phyloP scores from a whole-genome alignment of 2,888 invertebrate species.

The Drosophila emarginata region DNA sequence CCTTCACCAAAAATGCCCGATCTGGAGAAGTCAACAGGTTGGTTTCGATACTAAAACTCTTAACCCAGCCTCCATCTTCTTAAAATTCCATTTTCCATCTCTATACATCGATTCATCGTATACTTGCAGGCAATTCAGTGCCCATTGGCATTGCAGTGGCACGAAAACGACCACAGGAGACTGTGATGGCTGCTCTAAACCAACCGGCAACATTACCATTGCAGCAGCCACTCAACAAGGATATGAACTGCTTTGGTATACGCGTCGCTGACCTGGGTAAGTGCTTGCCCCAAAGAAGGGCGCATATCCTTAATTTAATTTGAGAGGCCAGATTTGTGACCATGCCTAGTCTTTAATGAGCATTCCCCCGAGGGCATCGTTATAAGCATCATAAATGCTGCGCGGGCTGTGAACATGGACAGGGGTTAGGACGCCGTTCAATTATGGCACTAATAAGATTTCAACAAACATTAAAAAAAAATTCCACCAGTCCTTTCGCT shows the following conservation, averaged over 20 bases:
- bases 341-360: slow-evolving; percentile 34
- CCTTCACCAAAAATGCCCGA: slow-evolving; percentile 81
- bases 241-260: slow-evolving; percentile 82
- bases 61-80: background rate
- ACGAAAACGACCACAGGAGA: slow-evolving; percentile 85
- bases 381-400: slow-evolving; percentile 48
- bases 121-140: slow-evolving; percentile 84
- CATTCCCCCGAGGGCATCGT: slow-evolving; percentile 52
- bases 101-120: slow-evolving; percentile 7
- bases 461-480: slow-evolving; percentile 57
- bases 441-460: slow-evolving; percentile 76
- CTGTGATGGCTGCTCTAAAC: slow-evolving; percentile 51
- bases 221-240: slow-evolving; percentile 80
- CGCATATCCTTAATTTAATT: slow-evolving; percentile 53
- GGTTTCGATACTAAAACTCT: slow-evolving; percentile 14
- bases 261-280: slow-evolving; percentile 82
- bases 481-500: slow-evolving; percentile 52
- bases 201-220: slow-evolving; percentile 71
- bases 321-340: slow-evolving; percentile 49
- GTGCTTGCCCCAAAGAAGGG: slow-evolving; percentile 26
- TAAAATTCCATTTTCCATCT: background rate
- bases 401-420: slow-evolving; percentile 1
- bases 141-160: slow-evolving; percentile 94
- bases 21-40: slow-evolving; percentile 79
- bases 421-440: slow-evolving; percentile 43